Percentiles rank a stretch among this genome's conserved stretches.
phyloP scores from a whole-genome alignment of 2,797 vertebrate genomes.

The Brotogeris chrysoptera region DNA sequence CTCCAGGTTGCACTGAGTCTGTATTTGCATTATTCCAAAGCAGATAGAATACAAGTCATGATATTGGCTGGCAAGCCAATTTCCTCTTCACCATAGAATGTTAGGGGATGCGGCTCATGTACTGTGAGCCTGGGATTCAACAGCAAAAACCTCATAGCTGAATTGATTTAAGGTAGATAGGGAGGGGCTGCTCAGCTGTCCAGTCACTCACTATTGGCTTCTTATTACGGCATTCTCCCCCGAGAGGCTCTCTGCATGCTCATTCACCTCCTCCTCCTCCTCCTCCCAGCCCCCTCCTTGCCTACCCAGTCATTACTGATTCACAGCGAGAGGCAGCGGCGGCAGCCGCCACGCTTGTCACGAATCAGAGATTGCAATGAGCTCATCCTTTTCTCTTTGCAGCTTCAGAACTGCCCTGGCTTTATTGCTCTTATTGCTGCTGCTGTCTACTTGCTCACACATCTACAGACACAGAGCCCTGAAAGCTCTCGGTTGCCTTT shows the following conservation, averaged over 20 bases:
- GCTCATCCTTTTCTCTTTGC: conserved; percentile 81
- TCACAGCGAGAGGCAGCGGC: conserved; percentile 75
- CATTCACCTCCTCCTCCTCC: conserved; percentile 75
- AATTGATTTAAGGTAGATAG: conserved; percentile 45
- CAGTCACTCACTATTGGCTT: conserved; percentile 86
- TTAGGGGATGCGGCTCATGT: not conserved
- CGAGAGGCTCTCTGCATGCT: conserved; percentile 79
- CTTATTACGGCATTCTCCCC: conserved; percentile 93
- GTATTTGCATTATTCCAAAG: not conserved
- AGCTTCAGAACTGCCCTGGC: conserved; percentile 69
- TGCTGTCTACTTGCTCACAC: conserved; percentile 26
- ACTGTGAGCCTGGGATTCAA: not conserved
- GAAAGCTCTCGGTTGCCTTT: conserved; percentile 9
- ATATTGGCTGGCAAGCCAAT: not conserved
- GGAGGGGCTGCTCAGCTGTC: conserved; percentile 76
- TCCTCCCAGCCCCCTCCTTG: conserved; percentile 61
- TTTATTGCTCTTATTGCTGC: conserved; percentile 58
- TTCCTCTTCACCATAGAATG: not conserved
- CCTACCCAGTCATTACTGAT: conserved; percentile 84
- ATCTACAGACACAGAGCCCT: conserved; percentile 28
- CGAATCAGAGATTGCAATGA: conserved; percentile 78
- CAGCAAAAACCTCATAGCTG: conserved; percentile 36
- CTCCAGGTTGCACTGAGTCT: not conserved
- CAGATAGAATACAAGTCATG: not conserved
- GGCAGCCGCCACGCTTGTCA: conserved; percentile 61